A percentile compares a stretch with the other conserved stretches of the same genome.
Conservation (phyloP, 2,113 vertebrate species). For the Drymodes brunneopygia region DNA sequence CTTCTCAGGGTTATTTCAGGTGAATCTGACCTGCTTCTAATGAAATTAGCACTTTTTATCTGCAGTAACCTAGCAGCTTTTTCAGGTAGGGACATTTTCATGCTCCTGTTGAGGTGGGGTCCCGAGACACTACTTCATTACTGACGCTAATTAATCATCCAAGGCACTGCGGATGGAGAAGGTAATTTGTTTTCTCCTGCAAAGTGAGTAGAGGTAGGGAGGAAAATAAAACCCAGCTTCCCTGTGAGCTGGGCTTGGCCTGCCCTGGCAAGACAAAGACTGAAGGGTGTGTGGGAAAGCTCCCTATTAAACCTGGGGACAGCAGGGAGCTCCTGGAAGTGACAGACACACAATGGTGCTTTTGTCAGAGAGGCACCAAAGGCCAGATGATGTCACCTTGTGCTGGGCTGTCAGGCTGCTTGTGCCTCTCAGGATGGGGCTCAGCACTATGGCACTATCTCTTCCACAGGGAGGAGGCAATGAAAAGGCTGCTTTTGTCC, state of each 20-base stretch:
- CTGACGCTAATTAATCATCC: constrained; percentile 37
- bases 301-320: constrained; percentile 58
- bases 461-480: background rate
- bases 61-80: constrained; percentile 15
- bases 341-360: constrained; percentile 42
- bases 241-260: background rate
- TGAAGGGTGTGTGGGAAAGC: constrained; percentile 54
- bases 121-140: constrained; percentile 34
- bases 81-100: background rate
- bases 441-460: background rate
- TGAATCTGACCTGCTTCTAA: constrained; percentile 54
- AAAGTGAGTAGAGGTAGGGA: constrained; percentile 6
- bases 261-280: background rate
- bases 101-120: background rate
- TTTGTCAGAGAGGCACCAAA: constrained; percentile 41
- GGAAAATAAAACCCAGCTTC: background rate
- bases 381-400: constrained; percentile 67
- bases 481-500: constrained; percentile 31
- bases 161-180: background rate
- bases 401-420: background rate
- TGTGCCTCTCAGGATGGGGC: background rate
- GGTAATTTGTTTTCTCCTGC: constrained; percentile 34
- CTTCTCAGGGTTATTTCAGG: constrained; percentile 36
- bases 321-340: constrained; percentile 41
- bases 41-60: constrained; percentile 39